These are phyloP conservation scores for Seriola quinqueradiata DNA, from an alignment of 2,113 vertebrate genomes.

Conservation along the genomic window DNA sequence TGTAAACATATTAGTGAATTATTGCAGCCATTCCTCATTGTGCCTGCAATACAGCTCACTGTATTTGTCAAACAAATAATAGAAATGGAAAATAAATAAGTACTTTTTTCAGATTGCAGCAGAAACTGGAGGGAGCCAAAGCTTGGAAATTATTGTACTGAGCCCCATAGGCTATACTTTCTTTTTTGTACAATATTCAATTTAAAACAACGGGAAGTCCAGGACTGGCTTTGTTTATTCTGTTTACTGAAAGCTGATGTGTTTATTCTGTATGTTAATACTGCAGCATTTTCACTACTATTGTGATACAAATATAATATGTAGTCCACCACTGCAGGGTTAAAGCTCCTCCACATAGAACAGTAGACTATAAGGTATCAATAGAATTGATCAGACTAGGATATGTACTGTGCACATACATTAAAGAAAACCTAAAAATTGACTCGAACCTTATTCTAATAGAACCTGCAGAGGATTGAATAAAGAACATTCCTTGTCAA, in stretches of 20 bases:
- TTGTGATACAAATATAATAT: background rate
- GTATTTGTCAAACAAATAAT: background rate
- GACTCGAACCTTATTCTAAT: constrained; percentile 9
- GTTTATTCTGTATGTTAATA: background rate
- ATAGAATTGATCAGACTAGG: background rate
- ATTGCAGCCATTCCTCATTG: background rate
- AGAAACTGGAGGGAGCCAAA: background rate
- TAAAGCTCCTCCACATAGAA: background rate
- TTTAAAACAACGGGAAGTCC: background rate
- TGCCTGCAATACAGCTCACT: background rate
- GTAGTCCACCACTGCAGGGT: background rate
- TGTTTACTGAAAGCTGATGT: background rate
- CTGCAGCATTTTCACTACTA: background rate
- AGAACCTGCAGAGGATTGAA: constrained; percentile 20
- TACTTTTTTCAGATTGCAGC: background rate
- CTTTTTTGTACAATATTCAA: background rate
- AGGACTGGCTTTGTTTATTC: background rate
- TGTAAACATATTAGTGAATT: background rate
- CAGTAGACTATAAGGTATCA: background rate
- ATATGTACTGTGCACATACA: background rate
- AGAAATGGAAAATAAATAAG: background rate
- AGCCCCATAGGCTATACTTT: background rate
- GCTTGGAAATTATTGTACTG: background rate
- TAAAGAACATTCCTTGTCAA: constrained; percentile 14
- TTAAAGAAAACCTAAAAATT: background rate